Percentiles rank a stretch among this genome's conserved stretches.
Conservation (phyloP, 2,113 vertebrate genomes). For the Myiozetetes cayanensis region DNA sequence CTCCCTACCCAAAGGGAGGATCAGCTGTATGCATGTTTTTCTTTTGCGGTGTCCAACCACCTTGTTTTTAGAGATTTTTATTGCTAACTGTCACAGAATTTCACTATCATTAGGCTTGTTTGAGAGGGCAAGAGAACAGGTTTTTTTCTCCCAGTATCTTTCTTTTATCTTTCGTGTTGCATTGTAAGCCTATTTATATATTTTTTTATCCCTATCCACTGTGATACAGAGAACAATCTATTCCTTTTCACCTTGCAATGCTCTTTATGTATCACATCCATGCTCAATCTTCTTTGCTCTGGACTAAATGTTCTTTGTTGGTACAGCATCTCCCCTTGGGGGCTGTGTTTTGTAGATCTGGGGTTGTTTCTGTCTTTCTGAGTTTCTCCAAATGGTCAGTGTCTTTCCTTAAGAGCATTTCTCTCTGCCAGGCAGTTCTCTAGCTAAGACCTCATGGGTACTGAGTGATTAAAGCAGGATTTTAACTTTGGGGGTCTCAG, state of each 20-base stretch:
- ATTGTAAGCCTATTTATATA: background rate
- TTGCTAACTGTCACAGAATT: background rate
- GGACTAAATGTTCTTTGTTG: background rate
- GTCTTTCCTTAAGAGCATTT: background rate
- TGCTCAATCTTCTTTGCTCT: background rate
- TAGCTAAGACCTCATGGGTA: background rate
- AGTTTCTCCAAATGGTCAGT: background rate
- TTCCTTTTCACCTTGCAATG: background rate
- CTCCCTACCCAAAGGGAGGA: background rate
- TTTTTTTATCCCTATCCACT: background rate
- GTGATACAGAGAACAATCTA: background rate
- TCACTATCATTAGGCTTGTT: background rate
- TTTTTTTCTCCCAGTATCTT: background rate
- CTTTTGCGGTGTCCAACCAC: background rate
- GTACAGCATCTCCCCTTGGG: background rate
- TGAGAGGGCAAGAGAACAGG: background rate
- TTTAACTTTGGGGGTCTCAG: background rate
- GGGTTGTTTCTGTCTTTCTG: background rate
- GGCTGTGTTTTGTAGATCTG: background rate
- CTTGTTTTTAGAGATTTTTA: background rate
- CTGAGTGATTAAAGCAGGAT: background rate
- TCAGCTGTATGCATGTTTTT: background rate
- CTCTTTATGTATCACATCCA: background rate
- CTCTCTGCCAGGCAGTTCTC: background rate
- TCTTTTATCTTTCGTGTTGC: background rate